Base-by-base conservation (phyloP, 2,113 vertebrate species). In the Spermophilus dauricus region DNA sequence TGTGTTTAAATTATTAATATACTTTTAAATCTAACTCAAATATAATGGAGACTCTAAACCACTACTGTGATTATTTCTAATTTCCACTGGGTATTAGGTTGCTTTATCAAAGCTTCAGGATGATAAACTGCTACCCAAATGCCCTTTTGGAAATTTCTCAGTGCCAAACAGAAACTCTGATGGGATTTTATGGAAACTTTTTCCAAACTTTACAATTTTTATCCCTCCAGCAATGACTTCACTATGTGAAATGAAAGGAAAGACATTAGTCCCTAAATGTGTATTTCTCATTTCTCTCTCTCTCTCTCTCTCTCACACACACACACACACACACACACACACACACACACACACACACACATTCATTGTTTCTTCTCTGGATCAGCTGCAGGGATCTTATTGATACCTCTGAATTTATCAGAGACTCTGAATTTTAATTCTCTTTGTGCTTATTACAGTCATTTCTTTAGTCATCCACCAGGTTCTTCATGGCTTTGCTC, bases 141-240 rank as follows among this genome's bases (percentile, higher is more conserved):
- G 14, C 17, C 93, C 34, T 42, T 95, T 85, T 63, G 81, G 63
- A 86, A 88, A 89, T 65, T 53, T 48, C n/a, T 45, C 24, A 39
- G 2, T 48, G 42, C 17, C n/a, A 90, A 81, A 30, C 5, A 73
- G 67, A 87, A 88, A 42, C 39, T 81, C 58, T 10, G 24, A 10
- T 61, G 58, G 7, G 72, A 77, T 76, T 58, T 85, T 58, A 81
- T 51, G 5, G 84, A 37, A 81, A 0, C 2, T 51, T 92, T 88
- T 37, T 85, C 56, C 37, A 72, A 48, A 77, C 91, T 24, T 89
- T 86, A 82, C 30, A 77, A 26, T 89, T 95, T 95, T 89, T 45
- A 92, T 92, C 86, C 34, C 24, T 82, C 4, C 28, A 81, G 24
- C 4, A 45, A 30, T 69, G 14, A 34, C n/a, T 83, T 95, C 63